Conservation (phyloP, 2,113 vertebrate species). For the Tetrax tetrax region DNA sequence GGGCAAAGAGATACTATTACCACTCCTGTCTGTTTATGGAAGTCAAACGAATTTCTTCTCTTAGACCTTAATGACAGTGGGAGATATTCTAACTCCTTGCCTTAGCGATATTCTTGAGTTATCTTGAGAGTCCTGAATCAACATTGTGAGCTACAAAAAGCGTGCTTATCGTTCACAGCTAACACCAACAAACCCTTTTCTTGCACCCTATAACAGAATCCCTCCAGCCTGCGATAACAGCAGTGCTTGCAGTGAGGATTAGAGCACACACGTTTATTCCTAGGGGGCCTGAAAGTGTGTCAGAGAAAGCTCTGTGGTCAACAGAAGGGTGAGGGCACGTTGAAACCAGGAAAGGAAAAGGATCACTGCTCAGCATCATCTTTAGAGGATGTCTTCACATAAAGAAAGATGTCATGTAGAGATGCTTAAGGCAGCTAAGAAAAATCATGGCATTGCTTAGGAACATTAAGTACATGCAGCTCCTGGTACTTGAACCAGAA, state of each 20-base stretch:
- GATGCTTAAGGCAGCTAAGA: neutral
- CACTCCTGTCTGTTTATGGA: neutral
- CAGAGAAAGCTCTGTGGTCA: neutral
- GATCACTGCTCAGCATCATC: neutral
- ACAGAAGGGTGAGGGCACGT: neutral
- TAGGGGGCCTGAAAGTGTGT: neutral
- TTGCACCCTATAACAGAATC: neutral
- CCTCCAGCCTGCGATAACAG: neutral
- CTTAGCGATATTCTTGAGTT: neutral
- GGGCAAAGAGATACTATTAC: neutral
- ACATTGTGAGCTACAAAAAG: neutral
- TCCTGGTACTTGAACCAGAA: neutral
- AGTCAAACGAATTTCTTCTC: neutral
- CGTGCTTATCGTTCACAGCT: neutral
- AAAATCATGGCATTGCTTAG: neutral
- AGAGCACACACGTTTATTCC: neutral
- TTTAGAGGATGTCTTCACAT: neutral
- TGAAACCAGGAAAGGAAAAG: neutral
- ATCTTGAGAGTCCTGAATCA: neutral
- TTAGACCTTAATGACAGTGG: neutral
- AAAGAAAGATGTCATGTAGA: neutral
- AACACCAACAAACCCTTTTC: neutral
- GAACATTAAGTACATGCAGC: neutral
- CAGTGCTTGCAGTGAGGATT: neutral
- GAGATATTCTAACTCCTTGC: neutral